Percentiles rank a stretch among this genome's conserved stretches.
phyloP scores from a whole-genome alignment of 2,888 invertebrate genomes.

The Panopea generosa region DNA sequence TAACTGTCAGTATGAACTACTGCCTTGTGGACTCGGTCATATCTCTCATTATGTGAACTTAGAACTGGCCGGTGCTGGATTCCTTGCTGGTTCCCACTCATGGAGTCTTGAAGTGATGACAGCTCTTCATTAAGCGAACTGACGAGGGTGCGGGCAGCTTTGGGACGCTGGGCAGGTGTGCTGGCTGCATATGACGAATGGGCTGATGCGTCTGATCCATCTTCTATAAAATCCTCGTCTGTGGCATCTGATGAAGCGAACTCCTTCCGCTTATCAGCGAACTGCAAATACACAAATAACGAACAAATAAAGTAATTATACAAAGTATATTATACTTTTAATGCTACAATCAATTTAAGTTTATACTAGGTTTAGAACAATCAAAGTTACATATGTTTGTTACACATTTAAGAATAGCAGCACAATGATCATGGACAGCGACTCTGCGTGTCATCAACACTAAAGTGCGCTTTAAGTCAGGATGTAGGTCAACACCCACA shows the following conservation, averaged over 20 bases:
- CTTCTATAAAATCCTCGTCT: slow-evolving; percentile 18
- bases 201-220: slow-evolving; percentile 15
- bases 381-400: too few species aligned
- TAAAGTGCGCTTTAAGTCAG: too few species aligned
- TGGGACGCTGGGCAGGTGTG: too few species aligned
- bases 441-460: too few species aligned
- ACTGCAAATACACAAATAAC: slow-evolving; percentile 11
- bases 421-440: too few species aligned
- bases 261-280: slow-evolving; percentile 31
- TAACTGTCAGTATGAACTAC: slow-evolving; percentile 15
- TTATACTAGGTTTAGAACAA: too few species aligned
- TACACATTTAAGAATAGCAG: too few species aligned
- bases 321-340: too few species aligned
- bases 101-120: slow-evolving; percentile 12
- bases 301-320: not conserved
- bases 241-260: too few species aligned
- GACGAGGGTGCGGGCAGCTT: slow-evolving; percentile 23
- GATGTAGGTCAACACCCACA: too few species aligned
- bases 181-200: too few species aligned
- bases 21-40: slow-evolving; percentile 20
- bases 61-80: slow-evolving; percentile 27
- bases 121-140: slow-evolving; percentile 11
- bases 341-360: not conserved
- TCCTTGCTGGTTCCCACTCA: slow-evolving; percentile 6
- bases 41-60: slow-evolving; percentile 25